Evolutionary conservation across 2,888 invertebrate species (phyloP).

Genomic region (Prenolepis imparis): DNA sequence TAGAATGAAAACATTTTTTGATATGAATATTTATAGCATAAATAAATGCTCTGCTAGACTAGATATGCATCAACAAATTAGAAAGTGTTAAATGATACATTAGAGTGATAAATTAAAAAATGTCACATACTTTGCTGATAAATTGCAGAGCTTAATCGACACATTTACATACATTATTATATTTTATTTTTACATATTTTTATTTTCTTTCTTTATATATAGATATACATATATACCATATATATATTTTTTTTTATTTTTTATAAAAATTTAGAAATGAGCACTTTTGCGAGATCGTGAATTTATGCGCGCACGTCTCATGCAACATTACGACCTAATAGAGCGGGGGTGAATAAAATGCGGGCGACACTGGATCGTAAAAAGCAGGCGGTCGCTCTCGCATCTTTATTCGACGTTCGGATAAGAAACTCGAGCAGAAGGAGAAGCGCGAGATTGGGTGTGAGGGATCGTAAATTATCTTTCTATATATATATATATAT

Average conservation of each 20-base stretch:
- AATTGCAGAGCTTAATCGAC: conserved; percentile 19
- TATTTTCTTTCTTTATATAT: neutral
- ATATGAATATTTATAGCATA: conserved; percentile 23
- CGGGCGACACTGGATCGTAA: conserved; percentile 62
- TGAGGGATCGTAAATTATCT: conserved; percentile 56
- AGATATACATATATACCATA: neutral
- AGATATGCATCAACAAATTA: neutral
- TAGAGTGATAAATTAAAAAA: conserved; percentile 23
- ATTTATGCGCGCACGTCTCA: conserved; percentile 61
- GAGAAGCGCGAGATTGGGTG: conserved; percentile 31
- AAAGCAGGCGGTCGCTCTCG: conserved; percentile 49
- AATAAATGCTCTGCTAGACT: conserved; percentile 9
- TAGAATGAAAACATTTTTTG: conserved; percentile 22
- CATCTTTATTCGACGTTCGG: conserved; percentile 53
- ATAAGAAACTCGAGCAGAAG: conserved; percentile 34
- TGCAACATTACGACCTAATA: conserved; percentile 65
- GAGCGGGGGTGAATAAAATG: conserved; percentile 59
- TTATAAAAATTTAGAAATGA: neutral
- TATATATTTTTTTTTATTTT: neutral
- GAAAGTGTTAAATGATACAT: neutral
- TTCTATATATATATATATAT: neutral
- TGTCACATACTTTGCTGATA: conserved; percentile 22
- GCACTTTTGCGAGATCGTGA: conserved; percentile 1
- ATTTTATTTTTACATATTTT: neutral
- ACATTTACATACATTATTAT: neutral